Evolutionary conservation across 2,797 vertebrate genomes (phyloP), one percentile per base, ranked within the genome.

Genomic region (Moxostoma hubbsi): DNA sequence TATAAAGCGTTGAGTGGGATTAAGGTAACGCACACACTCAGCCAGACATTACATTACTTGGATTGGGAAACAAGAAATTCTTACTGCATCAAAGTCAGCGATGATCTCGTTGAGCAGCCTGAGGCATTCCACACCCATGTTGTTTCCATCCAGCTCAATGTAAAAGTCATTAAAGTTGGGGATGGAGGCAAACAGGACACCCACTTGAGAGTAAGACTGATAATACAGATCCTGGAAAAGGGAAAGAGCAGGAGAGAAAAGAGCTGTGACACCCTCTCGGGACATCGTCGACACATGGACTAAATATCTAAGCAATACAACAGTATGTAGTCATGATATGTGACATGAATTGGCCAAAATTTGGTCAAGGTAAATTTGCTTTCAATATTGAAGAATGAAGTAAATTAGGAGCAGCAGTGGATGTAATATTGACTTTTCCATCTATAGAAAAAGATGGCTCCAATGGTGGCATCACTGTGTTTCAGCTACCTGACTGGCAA

Each of bases 101-200:
- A 97, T 96, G 75, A 97, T 97, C 91, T 97, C 96, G 8, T 97
- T 97, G 74, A 97, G 92, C 18, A 97, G 94, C 13, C 96, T 92
- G 83, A 97, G 94, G 85, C 96, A 97, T 84, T 97, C 96, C 74
- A 97, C 95, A 55, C 96, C 96, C 96, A 96, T 96, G 88, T 96
- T 97, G 92, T 97, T 97, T 81, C 95, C 95, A 0, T 97, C 95
- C 89, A 96, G 88, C 90, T 97, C 96, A 0, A 96, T 96, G 91
- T 97, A 97, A 91, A 96, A 96, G 91, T 96, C 96, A 9, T 96
- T 96, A 87, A 96, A 97, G 90, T 96, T 96, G 86, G 95, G 95
- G 85, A 96, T 96, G 85, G 96, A 96, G 79, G 96, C 95, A 57
- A 96, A 96, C 91, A 96, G 94, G 87, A 96, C 96, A 5, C 95